Evolutionary conservation across 2,113 vertebrate genomes (phyloP).

Genomic region (Plecturocebus donacophilus): DNA sequence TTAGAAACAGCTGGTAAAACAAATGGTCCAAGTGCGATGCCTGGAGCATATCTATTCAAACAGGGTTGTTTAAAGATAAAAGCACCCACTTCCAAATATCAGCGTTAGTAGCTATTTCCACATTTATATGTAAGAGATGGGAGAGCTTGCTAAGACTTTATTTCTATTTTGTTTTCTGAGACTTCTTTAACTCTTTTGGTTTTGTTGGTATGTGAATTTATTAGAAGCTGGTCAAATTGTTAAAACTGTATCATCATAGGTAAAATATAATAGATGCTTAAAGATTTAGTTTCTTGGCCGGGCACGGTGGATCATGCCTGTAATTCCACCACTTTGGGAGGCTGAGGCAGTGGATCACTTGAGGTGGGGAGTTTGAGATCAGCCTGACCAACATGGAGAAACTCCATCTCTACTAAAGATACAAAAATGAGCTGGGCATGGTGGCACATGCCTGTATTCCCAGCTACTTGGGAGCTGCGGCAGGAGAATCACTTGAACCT

Average conservation of each 20-base stretch:
- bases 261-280: not conserved
- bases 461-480: too few relatives aligned
- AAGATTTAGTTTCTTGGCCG: not conserved
- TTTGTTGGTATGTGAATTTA: not conserved
- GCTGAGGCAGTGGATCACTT: too few relatives aligned
- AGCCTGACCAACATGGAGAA: too few relatives aligned
- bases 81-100: slow-evolving; percentile 47
- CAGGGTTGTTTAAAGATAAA: slow-evolving; percentile 78
- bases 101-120: slow-evolving; percentile 48
- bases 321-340: too few relatives aligned
- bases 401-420: too few relatives aligned
- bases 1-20: slow-evolving; percentile 84
- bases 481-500: too few relatives aligned
- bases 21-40: slow-evolving; percentile 79
- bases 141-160: not conserved
- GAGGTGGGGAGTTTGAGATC: too few relatives aligned
- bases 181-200: not conserved
- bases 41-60: slow-evolving; percentile 77
- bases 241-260: not conserved
- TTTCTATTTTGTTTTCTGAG: not conserved
- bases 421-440: too few relatives aligned
- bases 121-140: not conserved
- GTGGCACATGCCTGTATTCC: too few relatives aligned
- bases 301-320: too few relatives aligned
- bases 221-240: not conserved